Percentiles rank a stretch among this genome's conserved stretches.
Evolutionary conservation across 2,113 vertebrate species (phyloP).

Genomic region (Phylloscopus trochiloides): DNA sequence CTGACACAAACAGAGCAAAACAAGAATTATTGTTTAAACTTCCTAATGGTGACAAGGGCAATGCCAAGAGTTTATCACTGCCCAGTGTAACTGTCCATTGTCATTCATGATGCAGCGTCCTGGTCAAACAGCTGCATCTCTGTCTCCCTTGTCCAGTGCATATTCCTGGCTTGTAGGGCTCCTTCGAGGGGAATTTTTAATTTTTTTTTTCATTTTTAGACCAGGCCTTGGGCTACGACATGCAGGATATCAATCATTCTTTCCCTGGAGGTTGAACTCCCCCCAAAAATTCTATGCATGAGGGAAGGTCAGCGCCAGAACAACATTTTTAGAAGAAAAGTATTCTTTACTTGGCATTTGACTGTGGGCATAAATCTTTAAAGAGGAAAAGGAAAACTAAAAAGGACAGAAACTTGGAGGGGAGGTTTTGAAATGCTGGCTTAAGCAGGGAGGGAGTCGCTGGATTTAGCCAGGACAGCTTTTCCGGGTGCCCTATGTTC

Average conservation of each 20-base stretch:
- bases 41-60: background rate
- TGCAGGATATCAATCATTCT: background rate
- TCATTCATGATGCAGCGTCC: background rate
- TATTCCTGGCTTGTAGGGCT: background rate
- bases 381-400: background rate
- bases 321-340: background rate
- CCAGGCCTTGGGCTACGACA: background rate
- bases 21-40: background rate
- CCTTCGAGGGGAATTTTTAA: background rate
- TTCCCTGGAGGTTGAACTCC: background rate
- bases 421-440: background rate
- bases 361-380: background rate
- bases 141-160: background rate
- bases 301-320: background rate
- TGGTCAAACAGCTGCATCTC: background rate
- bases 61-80: background rate
- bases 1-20: background rate
- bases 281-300: background rate
- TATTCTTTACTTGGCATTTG: background rate
- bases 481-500: background rate
- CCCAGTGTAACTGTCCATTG: background rate
- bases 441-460: background rate
- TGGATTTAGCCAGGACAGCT: background rate
- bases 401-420: background rate
- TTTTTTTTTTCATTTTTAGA: background rate